These are phyloP conservation scores for Ichneumoninae sp. DNA, from an alignment of 2,888 invertebrate genomes.

Conservation along the genomic window DNA sequence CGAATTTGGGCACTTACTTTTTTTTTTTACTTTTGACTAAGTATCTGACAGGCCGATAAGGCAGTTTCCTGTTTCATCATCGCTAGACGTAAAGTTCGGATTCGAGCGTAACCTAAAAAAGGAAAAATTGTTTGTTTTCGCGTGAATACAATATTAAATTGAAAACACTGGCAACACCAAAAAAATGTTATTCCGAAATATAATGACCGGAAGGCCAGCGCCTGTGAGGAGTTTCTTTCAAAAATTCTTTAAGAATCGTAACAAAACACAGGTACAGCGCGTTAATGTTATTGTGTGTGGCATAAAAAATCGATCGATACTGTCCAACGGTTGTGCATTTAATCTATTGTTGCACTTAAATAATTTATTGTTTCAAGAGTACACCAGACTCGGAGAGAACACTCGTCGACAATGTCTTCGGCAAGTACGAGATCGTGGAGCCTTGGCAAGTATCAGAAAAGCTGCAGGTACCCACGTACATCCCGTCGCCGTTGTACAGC, in stretches of 20 bases:
- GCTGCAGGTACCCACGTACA: conserved; percentile 88
- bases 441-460: conserved; percentile 88
- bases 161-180: not conserved
- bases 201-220: conserved; percentile 7
- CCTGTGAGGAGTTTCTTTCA: conserved; percentile 63
- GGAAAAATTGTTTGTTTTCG: not conserved
- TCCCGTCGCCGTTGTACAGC: conserved; percentile 89
- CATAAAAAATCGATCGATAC: not conserved
- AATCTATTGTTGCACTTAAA: conserved; percentile 3
- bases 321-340: not conserved
- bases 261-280: conserved; percentile 53
- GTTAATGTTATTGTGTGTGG: conserved; percentile 38
- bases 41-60: not conserved
- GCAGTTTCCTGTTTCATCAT: not conserved
- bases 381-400: conserved; percentile 35
- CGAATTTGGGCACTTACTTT: no score
- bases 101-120: not conserved
- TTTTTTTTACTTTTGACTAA: not conserved
- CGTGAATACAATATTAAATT: not conserved
- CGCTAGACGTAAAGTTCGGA: not conserved
- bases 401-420: conserved; percentile 82
- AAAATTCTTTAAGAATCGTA: conserved; percentile 69
- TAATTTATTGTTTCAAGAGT: conserved; percentile 10
- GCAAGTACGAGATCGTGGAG: conserved; percentile 87
- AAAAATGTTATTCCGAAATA: conserved; percentile 38